These are phyloP conservation scores for Benitochromis conjunctus DNA, from an alignment of 2,113 vertebrate species.

Conservation along the genomic window DNA sequence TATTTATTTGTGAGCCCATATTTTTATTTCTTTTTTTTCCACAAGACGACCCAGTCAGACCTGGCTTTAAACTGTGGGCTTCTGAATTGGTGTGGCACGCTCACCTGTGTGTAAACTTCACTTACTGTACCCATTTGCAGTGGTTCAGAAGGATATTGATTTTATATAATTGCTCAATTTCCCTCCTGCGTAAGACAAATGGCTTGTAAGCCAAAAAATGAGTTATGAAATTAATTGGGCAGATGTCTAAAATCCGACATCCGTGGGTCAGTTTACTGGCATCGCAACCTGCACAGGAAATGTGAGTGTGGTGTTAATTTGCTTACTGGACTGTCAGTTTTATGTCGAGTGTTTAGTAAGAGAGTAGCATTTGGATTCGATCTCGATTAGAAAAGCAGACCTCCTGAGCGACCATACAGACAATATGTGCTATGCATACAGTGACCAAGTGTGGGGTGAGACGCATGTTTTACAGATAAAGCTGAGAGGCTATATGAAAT, in stretches of 20 bases:
- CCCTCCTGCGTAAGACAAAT: constrained; percentile 21
- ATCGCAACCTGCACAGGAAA: neutral
- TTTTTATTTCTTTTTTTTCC: constrained; percentile 13
- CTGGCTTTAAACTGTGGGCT: neutral
- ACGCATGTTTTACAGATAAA: neutral
- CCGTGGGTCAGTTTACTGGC: neutral
- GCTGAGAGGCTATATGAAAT: neutral
- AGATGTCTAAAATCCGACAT: neutral
- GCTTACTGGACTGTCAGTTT: neutral
- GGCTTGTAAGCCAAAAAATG: neutral
- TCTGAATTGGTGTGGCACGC: neutral
- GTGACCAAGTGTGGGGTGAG: neutral
- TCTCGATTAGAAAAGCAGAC: constrained; percentile 9
- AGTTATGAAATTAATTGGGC: constrained; percentile 24
- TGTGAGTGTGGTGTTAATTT: neutral
- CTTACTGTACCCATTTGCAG: neutral
- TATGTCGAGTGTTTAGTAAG: neutral
- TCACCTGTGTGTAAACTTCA: constrained; percentile 26
- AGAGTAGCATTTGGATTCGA: neutral
- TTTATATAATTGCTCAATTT: constrained; percentile 50
- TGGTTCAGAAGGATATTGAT: constrained; percentile 42
- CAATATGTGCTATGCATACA: neutral
- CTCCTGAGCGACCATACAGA: neutral
- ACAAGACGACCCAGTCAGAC: neutral
- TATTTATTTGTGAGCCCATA: neutral